These are phyloP conservation scores for Cydia pomonella DNA, from an alignment of 1,140 invertebrate genomes.

Conservation along the genomic window DNA sequence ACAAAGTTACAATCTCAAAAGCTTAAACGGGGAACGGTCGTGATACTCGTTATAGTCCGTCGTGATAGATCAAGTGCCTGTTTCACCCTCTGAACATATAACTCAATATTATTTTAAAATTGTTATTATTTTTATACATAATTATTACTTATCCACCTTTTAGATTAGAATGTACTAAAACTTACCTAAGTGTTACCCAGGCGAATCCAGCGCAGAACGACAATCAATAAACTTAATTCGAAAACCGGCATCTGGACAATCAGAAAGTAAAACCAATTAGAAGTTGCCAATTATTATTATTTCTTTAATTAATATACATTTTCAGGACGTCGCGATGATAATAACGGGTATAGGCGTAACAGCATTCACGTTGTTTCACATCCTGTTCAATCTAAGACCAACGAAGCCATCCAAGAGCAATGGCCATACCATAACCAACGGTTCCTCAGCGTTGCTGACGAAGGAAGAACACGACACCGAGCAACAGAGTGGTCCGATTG, in stretches of 20 bases:
- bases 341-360: conserved; percentile 78
- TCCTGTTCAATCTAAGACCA: conserved; percentile 65
- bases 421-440: conserved; percentile 42
- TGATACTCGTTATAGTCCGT: too few species aligned
- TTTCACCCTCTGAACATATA: too few species aligned
- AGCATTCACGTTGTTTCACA: conserved; percentile 75
- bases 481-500: conserved; percentile 29
- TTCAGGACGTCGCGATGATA: conserved; percentile 81
- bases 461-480: conserved; percentile 52
- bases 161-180: too few species aligned
- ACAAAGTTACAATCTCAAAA: too few species aligned
- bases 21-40: too few species aligned
- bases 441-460: conserved; percentile 40
- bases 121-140: too few species aligned
- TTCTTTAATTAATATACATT: conserved; percentile 38
- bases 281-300: not conserved
- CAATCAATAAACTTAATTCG: too few species aligned
- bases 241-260: not conserved
- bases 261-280: not conserved
- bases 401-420: conserved; percentile 49
- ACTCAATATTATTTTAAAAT: too few species aligned
- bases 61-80: too few species aligned
- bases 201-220: too few species aligned
- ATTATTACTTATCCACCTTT: too few species aligned
- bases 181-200: too few species aligned